Conservation (phyloP, 2,797 vertebrate species). For the Poecilia gillii region DNA sequence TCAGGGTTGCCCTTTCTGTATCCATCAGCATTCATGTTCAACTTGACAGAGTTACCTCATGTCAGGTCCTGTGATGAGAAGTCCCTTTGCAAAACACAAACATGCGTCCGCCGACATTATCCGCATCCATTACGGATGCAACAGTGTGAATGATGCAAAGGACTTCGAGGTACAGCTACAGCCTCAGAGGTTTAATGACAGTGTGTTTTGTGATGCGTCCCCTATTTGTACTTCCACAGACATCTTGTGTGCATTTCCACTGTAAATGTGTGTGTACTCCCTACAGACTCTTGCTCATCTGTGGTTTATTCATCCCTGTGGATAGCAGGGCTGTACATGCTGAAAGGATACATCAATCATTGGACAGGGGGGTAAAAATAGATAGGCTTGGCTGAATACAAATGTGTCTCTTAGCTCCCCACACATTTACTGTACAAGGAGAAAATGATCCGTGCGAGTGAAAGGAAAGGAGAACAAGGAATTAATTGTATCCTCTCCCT, state of each 20-base stretch:
- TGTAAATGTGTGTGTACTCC: constrained; percentile 45
- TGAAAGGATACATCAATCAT: constrained; percentile 77
- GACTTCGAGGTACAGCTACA: constrained; percentile 30
- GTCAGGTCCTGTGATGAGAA: constrained; percentile 29
- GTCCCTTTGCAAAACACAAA: constrained; percentile 1
- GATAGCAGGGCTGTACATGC: constrained; percentile 63
- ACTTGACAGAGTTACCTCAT: constrained; percentile 34
- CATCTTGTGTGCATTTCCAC: constrained; percentile 21
- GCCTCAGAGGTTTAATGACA: constrained; percentile 15
- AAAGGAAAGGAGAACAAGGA: constrained; percentile 11
- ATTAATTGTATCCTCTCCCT: constrained; percentile 6
- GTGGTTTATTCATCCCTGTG: constrained; percentile 73
- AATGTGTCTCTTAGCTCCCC: constrained; percentile 46
- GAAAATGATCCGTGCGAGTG: neutral
- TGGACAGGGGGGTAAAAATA: constrained; percentile 56
- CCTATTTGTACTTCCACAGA: constrained; percentile 13
- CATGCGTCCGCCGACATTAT: constrained; percentile 23
- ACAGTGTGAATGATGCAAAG: constrained; percentile 50
- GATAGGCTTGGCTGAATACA: constrained; percentile 51
- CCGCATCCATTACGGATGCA: constrained; percentile 50
- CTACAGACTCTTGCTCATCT: constrained; percentile 66
- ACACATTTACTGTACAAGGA: constrained; percentile 32
- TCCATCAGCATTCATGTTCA: constrained; percentile 52
- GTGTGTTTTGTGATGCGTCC: constrained; percentile 10
- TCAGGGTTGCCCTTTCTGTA: constrained; percentile 44